These are phyloP conservation scores for Trichosurus vulpecula DNA, from an alignment of 2,797 vertebrate genomes.

Conservation along the genomic window DNA sequence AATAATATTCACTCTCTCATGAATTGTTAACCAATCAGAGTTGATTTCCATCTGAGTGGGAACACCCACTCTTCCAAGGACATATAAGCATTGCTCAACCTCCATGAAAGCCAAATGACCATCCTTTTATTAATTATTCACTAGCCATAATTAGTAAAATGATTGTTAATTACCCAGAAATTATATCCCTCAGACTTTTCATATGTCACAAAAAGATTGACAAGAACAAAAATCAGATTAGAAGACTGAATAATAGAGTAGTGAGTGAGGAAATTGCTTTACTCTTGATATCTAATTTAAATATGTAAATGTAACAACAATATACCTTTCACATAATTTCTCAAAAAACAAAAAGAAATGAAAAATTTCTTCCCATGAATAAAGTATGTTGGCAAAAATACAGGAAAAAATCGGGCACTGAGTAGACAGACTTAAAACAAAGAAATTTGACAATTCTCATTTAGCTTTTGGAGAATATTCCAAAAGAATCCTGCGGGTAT, in stretches of 20 bases:
- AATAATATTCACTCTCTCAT: background rate
- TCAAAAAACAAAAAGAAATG: background rate
- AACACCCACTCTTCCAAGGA: background rate
- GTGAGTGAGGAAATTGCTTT: background rate
- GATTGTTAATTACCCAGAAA: background rate
- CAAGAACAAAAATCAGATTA: background rate
- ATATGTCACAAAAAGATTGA: background rate
- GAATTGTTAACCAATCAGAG: background rate
- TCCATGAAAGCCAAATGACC: background rate
- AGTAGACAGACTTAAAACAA: conserved; percentile 62
- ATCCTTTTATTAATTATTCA: background rate
- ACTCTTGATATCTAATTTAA: background rate
- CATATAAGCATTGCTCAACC: background rate
- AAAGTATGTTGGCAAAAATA: conserved; percentile 27
- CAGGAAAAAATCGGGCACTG: background rate
- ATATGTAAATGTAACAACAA: background rate
- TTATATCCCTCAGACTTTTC: background rate
- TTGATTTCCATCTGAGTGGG: background rate
- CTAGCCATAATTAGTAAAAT: background rate
- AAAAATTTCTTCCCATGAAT: background rate
- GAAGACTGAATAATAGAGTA: background rate
- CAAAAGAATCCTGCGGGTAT: background rate
- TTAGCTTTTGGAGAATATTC: conserved; percentile 61
- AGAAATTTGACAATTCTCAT: conserved; percentile 50
- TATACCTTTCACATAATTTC: background rate